Evolutionary conservation across 1,140 invertebrate species (phyloP), one percentile per base, ranked within the genome.

Genomic region (Apis cerana): DNA sequence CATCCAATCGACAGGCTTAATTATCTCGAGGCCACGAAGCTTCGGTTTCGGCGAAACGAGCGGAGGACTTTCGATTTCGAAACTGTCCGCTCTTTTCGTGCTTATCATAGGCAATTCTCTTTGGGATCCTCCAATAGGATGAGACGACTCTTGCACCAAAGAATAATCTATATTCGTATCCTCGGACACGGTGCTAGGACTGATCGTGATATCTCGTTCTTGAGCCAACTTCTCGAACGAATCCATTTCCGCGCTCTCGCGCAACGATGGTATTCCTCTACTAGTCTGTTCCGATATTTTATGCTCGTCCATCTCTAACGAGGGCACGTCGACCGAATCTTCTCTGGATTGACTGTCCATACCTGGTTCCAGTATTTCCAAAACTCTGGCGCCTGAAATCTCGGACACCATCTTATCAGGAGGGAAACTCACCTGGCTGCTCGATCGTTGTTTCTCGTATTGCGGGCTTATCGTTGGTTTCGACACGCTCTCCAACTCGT

Each of bases 1-100:
- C 91, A 93, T 93, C 94, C 94, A 94, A 23, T 92, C 85, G 4
- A 92, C 89, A 0, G 91, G 91, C n/a, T 93, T 92, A 50, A 43
- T 43, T 0, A 94, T 93, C 59, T 94, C 93, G 5, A 94, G 77
- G 8, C 92, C 92, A 1, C 52, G 76, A 1, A 70, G 27, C 69
- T 89, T 93, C 23, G 80, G 70, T 80, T 83, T 92, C 11, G 92
- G 91, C 0, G 92, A 93, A 1, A 92, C 76, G 58, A 93, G 71
- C 1, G 93, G 92, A n/a, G 92, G 92, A 76, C 92, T 93, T 15
- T 92, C 91, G 11, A 93, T 91, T 64, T 93, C 93, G n/a, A 93
- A 93, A 54, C 92, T 93, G 52, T 93, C 92, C 13, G 88, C 85
- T 19, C 85, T 81, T 64, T 48, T 84, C 33, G 61, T 43, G 1